Percentiles rank a stretch among this genome's conserved stretches.
Evolutionary conservation across 2,797 vertebrate genomes (phyloP).

Genomic region (Hozukius guyotensis): DNA sequence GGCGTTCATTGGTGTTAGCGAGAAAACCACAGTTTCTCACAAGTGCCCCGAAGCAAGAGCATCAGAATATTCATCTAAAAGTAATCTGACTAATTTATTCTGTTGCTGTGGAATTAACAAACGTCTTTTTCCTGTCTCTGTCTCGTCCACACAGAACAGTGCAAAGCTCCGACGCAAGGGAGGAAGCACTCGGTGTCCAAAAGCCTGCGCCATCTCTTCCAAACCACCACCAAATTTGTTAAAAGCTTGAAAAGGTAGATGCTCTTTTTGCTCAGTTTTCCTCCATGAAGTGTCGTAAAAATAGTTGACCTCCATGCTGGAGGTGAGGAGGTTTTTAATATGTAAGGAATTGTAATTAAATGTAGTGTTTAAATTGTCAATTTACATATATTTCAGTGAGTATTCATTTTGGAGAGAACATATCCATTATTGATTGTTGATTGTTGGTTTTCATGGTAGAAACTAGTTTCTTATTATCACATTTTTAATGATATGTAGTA

Average conservation of each 20-base stretch:
- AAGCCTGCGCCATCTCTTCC: constrained; percentile 93
- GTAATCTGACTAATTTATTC: not conserved
- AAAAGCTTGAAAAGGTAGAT: constrained; percentile 91
- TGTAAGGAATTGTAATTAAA: not conserved
- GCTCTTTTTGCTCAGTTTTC: not conserved
- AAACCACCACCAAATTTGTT: constrained; percentile 91
- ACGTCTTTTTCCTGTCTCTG: not conserved
- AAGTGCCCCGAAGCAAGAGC: not conserved
- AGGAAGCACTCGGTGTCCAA: constrained; percentile 94
- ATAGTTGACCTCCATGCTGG: not conserved
- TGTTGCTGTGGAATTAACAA: not conserved
- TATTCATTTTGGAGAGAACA: not conserved
- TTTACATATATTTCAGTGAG: not conserved
- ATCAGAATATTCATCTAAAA: not conserved
- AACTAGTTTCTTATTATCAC: not conserved
- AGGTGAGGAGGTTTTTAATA: not conserved
- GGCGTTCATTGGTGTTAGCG: constrained; percentile 22
- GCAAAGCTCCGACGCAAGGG: constrained; percentile 87
- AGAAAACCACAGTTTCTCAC: constrained; percentile 3
- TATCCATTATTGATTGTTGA: too few species aligned
- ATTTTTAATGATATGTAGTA: not conserved
- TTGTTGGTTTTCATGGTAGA: not conserved
- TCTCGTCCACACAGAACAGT: constrained; percentile 83
- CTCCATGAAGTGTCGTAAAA: not conserved
- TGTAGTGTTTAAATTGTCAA: not conserved